Conservation (phyloP, 2,113 vertebrate genomes). For the Oreocharis arfaki region DNA sequence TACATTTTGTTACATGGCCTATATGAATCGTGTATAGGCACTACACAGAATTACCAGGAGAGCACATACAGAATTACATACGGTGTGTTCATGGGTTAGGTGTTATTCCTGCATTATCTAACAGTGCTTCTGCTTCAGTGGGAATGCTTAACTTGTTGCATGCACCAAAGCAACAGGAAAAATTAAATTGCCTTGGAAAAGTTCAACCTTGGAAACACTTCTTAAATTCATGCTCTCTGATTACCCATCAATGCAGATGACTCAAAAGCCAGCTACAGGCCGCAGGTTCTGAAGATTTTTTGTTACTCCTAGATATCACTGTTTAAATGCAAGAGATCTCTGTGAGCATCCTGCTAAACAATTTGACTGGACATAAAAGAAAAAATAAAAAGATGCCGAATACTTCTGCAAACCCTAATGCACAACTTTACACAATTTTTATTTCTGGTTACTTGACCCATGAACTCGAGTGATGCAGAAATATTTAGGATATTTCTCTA, state of each 20-base stretch:
- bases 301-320: not conserved
- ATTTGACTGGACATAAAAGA: not conserved
- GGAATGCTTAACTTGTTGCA: not conserved
- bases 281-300: not conserved
- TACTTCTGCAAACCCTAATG: not conserved
- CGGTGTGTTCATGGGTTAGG: not conserved
- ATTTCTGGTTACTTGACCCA: not conserved
- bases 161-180: not conserved
- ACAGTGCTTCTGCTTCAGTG: not conserved
- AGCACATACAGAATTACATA: not conserved
- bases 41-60: not conserved
- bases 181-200: not conserved
- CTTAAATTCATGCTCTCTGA: not conserved
- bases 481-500: not conserved
- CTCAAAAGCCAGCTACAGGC: not conserved
- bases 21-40: not conserved
- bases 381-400: not conserved
- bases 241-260: not conserved
- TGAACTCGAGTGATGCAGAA: not conserved
- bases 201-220: not conserved
- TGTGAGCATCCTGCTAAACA: not conserved
- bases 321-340: not conserved
- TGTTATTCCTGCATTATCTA: not conserved
- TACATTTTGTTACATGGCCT: not conserved
- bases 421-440: not conserved